Base-by-base conservation (phyloP, 2,797 vertebrate genomes). In the Oophaga sylvatica region DNA sequence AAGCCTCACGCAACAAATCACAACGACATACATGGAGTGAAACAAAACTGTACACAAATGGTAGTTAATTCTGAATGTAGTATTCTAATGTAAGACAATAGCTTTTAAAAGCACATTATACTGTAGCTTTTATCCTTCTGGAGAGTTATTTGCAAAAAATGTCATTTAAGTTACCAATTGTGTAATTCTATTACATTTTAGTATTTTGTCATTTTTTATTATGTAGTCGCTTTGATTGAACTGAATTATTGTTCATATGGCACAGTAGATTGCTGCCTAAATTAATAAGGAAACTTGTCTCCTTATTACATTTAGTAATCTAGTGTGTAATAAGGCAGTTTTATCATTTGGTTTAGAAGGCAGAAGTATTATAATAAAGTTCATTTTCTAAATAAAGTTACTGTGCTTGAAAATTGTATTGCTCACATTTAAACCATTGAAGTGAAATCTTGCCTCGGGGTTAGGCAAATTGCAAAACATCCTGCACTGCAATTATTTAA, bases 381-480 rank as follows among this genome's bases (percentile, higher is more conserved):
- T 82, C 8, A 68, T 35, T 57, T 31, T 35, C 19, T 83, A 63
- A 31, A 79, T 56, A 57, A 17, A 9, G 20, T 68, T 15, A 53
- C 45, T 70, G 9, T 41, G 20, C 13, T 29, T 68, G n/a, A 81
- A 12, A 62, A 60, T 48, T 76, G 22, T 4, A 45, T 78, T 78
- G 29, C 31, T 35, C 26, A 57, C 35, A 22, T 29, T 20, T 80
- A 26, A 80, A 29, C 48, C n/a, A 81, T 56, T 48, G 57, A 79
- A 62, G 20, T 63, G 22, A 62, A n/a, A 75, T 87, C 3, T 62
- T 87, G 31, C n/a, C 57, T 76, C 48, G 57, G 31, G 57, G 56
- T 60, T 60, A 63, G n/a, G 82, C n/a, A 45, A 75, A 84, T 76
- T 71, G 19, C 22, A 59, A 73, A n/a, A 84, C 48, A 67, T 81